Evolutionary conservation across 1,140 invertebrate species (phyloP), one percentile per base, ranked within the genome.

Genomic region (Cherax destructor): DNA sequence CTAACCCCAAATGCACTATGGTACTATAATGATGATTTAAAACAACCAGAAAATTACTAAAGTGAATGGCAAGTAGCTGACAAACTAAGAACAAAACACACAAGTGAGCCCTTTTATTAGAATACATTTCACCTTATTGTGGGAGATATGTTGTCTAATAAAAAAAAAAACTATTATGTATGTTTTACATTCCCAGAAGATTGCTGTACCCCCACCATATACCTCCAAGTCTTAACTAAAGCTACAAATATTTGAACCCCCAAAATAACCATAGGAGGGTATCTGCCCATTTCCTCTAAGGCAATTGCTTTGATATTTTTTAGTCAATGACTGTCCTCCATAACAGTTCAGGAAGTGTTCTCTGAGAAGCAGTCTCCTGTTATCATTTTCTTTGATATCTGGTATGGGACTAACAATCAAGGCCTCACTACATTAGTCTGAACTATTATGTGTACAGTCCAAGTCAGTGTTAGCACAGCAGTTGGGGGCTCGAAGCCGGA

Each of bases 401-500:
- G 61, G 16, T 16, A 74, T n/a, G 11, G n/a, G 18, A 5, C 47
- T 13, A 69, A 18, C 18, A 74, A 50, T 16, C 47, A 74, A 30
- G 1, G 52, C 10, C 9, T 13, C 49, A 88, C 50, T 61, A 18
- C 11, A 49, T 41, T 61, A 24, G 11, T 56, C 69, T 90, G 69
- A 90, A 84, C 80, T n/a, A 84, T 74, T 83, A 83, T 84, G 72
- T 84, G 78, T 80, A 81, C 80, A 90, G 83, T 47, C 81, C 50
- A 72, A 86, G 85, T 88, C 30, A 77, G 65, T 84, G 81, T 90
- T 90, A 83, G 88, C n/a, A 74, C 81, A 84, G 81, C 88, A 83
- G 78, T 24, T 72, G 77, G 69, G 77, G 47, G 59, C 49, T 65
- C 9, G 69, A 65, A 78, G 21, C 24, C 69, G 69, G 50, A 69